phyloP scores from a whole-genome alignment of 2,797 vertebrate genomes.

The Erpetoichthys calabaricus region DNA sequence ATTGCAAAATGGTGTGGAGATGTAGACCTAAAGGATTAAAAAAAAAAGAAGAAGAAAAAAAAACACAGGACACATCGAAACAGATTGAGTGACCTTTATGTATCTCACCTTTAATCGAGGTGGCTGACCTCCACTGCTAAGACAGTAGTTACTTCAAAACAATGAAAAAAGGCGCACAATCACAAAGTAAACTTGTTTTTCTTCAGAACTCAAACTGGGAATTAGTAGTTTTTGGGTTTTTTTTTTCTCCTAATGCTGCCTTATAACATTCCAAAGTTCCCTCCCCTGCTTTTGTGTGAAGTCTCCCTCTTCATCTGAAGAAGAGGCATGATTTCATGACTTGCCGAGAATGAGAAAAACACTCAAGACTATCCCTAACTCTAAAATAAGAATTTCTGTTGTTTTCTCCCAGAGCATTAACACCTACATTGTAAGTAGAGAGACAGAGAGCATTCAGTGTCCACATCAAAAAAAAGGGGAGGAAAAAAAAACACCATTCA shows the following conservation, averaged over 20 bases:
- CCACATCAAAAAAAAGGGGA: constrained; percentile 13
- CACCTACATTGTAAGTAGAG: constrained; percentile 46
- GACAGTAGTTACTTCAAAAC: too few species aligned
- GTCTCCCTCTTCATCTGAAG: constrained; percentile 23
- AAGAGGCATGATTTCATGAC: constrained; percentile 28
- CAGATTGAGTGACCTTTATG: too few species aligned
- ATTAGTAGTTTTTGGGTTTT: not conserved
- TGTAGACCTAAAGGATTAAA: constrained; percentile 12
- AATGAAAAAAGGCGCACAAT: too few species aligned
- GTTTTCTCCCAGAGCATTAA: constrained; percentile 37
- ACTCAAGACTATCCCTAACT: constrained; percentile 20
- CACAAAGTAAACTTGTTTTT: too few species aligned
- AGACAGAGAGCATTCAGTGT: constrained; percentile 33
- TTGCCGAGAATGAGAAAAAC: constrained; percentile 25
- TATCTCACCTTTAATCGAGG: too few species aligned
- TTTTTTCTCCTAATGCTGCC: constrained; percentile 17
- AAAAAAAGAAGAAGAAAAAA: constrained; percentile 1
- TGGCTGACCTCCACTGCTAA: not conserved
- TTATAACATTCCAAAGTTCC: constrained; percentile 31
- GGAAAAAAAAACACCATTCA: constrained; percentile 32
- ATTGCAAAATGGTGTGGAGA: constrained; percentile 24
- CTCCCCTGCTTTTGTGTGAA: constrained; percentile 15
- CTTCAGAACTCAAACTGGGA: too few species aligned
- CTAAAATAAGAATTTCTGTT: constrained; percentile 31
- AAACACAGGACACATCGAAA: too few species aligned